Evolutionary conservation across 2,888 invertebrate genomes (phyloP).

Genomic region (Diarsia dahlii): DNA sequence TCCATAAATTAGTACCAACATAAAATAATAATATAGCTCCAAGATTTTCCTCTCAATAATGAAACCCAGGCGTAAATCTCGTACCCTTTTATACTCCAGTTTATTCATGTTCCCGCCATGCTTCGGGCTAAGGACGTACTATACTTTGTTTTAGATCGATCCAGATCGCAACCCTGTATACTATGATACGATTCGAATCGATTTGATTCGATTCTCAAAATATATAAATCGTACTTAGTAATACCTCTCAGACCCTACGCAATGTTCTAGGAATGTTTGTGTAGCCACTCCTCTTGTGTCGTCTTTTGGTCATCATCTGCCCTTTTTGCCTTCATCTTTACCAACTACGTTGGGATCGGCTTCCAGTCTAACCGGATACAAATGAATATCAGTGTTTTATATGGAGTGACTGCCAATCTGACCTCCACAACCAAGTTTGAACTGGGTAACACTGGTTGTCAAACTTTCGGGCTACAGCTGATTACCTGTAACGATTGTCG

Average conservation of each 20-base stretch:
- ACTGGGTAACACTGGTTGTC: no score
- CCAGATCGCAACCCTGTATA: neutral
- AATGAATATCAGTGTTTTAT: no score
- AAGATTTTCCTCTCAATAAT: conserved; percentile 37
- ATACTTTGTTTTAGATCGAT: neutral
- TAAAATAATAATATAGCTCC: conserved; percentile 33
- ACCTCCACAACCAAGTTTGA: no score
- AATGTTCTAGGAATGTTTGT: neutral
- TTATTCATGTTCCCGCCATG: conserved; percentile 49
- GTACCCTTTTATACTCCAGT: conserved; percentile 34
- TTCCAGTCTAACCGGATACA: no score
- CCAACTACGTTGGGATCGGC: no score
- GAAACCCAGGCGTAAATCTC: conserved; percentile 39
- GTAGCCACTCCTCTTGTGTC: neutral
- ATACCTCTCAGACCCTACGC: neutral
- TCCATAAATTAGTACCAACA: conserved; percentile 34
- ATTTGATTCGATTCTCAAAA: neutral
- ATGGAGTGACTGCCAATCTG: no score
- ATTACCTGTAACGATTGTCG: no score
- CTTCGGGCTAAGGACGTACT: neutral
- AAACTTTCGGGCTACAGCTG: no score
- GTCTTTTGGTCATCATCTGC: neutral
- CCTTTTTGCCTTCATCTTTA: no score
- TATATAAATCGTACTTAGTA: neutral
- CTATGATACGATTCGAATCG: neutral